These are phyloP conservation scores for Spea bombifrons DNA, from an alignment of 2,113 vertebrate species.

Conservation along the genomic window DNA sequence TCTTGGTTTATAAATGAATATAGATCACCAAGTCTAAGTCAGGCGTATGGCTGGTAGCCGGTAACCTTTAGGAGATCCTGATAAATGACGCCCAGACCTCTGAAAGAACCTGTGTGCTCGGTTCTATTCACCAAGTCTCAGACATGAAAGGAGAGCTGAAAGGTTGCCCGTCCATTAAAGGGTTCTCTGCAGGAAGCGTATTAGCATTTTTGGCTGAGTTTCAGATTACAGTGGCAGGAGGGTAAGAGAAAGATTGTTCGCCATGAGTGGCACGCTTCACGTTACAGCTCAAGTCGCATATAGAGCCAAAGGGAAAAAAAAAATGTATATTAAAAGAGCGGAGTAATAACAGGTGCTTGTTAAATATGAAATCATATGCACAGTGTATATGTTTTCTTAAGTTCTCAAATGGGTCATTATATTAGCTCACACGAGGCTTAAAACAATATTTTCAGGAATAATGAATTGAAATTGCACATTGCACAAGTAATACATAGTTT, in stretches of 20 bases:
- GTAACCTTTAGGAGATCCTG: slow-evolving; percentile 25
- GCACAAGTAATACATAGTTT: too few relatives aligned
- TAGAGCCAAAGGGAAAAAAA: slow-evolving; percentile 17
- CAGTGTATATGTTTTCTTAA: not conserved
- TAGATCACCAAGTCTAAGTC: too few relatives aligned
- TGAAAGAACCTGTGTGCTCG: slow-evolving; percentile 29
- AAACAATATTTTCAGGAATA: not conserved
- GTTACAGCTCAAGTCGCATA: slow-evolving; percentile 22
- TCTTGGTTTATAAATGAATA: too few relatives aligned
- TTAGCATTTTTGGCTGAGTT: slow-evolving; percentile 67
- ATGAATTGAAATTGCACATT: too few relatives aligned
- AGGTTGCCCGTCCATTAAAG: slow-evolving; percentile 67
- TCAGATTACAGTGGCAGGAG: slow-evolving; percentile 61
- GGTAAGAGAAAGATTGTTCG: slow-evolving; percentile 59
- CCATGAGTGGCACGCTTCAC: slow-evolving; percentile 54
- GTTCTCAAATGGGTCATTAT: not conserved
- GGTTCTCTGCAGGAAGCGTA: slow-evolving; percentile 65
- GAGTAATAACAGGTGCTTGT: slow-evolving; percentile 3
- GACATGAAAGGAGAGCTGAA: slow-evolving; percentile 68
- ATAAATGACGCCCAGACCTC: slow-evolving; percentile 33
- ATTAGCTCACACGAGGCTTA: not conserved
- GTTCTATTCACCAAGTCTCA: slow-evolving; percentile 49
- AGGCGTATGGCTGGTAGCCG: not conserved
- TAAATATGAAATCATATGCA: not conserved
- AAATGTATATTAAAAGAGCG: not conserved